Base-by-base conservation (phyloP, 1,140 invertebrate genomes). In the Acromyrmex charruanus region DNA sequence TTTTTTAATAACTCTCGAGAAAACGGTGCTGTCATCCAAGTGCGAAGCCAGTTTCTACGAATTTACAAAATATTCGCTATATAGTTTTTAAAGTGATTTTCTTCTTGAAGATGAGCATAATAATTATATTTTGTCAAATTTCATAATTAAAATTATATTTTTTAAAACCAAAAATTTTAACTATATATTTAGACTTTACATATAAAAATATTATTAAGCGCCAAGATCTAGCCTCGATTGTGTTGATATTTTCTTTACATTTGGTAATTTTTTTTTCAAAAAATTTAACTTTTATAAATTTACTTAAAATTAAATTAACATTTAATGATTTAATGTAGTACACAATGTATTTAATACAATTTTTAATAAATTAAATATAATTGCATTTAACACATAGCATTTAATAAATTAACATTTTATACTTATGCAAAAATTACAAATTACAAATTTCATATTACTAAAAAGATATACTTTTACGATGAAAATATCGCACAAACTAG, bases 1-100 rank as follows among this genome's bases (percentile, higher is more conserved):
- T 16, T 49, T 74, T 84, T 84, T 35, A 84, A 61, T 61, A 74
- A 16, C 55, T 12, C 44, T 61, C 58, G 55, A 72, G 28, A 84
- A 84, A 74, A 55, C 39, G 25, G 49, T 49, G n/a, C 16, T 25
- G 35, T 72, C 16, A 31, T 58, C 28, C 77, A 39, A 18, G 44
- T 49, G 12, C 25, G 68, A 74, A 35, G 35, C 9, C 63, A 4
- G 12, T 39, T 49, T 63, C 0, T 18, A 65, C 18, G 10, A 21
- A 79, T 58, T 25, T 14, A 14, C 28, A 16, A 35, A 25, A 59
- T 25, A 65, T 35, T 18, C 18, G 10, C 14, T 65, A n/a, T 66
- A n/a, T 1, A 77, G 2, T 65, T 31, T 49, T 6, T 28, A 2
- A 18, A 77, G 3, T 5, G 16, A 44, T 9, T 74, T 65, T 79